These are phyloP conservation scores for Pampus argenteus DNA, from an alignment of 2,797 vertebrate genomes.

Conservation along the genomic window DNA sequence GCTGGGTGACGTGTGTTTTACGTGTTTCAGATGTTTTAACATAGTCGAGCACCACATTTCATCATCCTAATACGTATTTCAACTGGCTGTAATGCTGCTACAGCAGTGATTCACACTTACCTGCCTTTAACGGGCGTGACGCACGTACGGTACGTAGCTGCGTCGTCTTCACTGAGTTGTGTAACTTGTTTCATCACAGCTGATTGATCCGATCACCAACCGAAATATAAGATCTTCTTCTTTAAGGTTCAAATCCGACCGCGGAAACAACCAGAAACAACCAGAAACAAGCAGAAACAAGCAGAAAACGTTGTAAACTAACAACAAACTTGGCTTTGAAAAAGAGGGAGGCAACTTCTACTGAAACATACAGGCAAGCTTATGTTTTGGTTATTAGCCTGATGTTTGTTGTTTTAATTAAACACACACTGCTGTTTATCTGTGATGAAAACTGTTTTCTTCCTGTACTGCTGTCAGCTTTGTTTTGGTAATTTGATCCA, in stretches of 20 bases:
- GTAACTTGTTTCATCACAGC: neutral
- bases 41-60: too few relatives aligned
- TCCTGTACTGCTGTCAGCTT: neutral
- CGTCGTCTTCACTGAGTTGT: neutral
- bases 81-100: neutral
- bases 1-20: too few relatives aligned
- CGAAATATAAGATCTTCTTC: neutral
- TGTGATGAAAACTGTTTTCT: too few relatives aligned
- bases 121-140: conserved; percentile 35
- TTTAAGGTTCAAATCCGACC: neutral
- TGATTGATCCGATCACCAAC: conserved; percentile 7
- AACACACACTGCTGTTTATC: neutral
- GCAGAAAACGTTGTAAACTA: too few relatives aligned
- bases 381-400: fast-evolving
- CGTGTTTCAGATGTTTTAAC: too few relatives aligned
- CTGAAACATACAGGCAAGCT: neutral
- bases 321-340: neutral
- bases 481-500: neutral
- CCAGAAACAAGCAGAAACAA: neutral
- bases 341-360: neutral
- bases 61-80: too few relatives aligned
- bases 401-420: neutral
- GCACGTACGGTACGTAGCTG: too few relatives aligned
- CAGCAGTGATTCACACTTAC: neutral
- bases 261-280: neutral